phyloP scores from a whole-genome alignment of 2,888 invertebrate species.

The Dorcus hopei region DNA sequence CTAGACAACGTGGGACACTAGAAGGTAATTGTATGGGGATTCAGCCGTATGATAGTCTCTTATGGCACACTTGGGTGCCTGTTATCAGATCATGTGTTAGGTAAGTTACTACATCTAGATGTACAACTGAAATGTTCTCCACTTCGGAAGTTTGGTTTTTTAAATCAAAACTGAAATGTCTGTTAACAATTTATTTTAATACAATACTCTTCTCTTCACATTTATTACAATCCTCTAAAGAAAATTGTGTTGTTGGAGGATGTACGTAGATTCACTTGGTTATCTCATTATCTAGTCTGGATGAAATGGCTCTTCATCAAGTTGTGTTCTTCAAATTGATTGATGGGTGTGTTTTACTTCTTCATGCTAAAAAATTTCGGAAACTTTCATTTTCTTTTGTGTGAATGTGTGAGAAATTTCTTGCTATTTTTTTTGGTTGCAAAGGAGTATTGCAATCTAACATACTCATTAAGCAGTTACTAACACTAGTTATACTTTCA shows the following conservation, averaged over 20 bases:
- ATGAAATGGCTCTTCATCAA: too few species aligned
- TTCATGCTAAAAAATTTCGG: too few species aligned
- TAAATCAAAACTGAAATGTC: not conserved
- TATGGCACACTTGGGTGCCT: slow-evolving; percentile 94
- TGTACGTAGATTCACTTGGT: not conserved
- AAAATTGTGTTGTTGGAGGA: not conserved
- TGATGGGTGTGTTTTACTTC: too few species aligned
- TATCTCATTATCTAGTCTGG: not conserved
- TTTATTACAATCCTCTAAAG: not conserved
- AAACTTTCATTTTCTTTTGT: too few species aligned
- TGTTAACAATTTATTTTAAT: too few species aligned
- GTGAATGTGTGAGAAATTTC: not conserved
- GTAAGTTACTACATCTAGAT: slow-evolving; percentile 52
- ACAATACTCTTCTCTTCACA: not conserved
- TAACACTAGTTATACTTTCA: slow-evolving; percentile 38
- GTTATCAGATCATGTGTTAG: slow-evolving; percentile 67
- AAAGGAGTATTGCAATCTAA: not conserved
- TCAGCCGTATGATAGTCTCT: slow-evolving; percentile 74
- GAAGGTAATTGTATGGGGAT: slow-evolving; percentile 52
- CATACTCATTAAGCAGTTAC: not conserved
- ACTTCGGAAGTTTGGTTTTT: slow-evolving; percentile 8
- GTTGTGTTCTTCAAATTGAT: too few species aligned
- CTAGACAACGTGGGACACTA: slow-evolving; percentile 42
- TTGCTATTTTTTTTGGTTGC: not conserved
- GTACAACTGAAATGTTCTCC: slow-evolving; percentile 11